Conservation (phyloP, 2,113 vertebrate genomes). For the Hoplias malabaricus region DNA sequence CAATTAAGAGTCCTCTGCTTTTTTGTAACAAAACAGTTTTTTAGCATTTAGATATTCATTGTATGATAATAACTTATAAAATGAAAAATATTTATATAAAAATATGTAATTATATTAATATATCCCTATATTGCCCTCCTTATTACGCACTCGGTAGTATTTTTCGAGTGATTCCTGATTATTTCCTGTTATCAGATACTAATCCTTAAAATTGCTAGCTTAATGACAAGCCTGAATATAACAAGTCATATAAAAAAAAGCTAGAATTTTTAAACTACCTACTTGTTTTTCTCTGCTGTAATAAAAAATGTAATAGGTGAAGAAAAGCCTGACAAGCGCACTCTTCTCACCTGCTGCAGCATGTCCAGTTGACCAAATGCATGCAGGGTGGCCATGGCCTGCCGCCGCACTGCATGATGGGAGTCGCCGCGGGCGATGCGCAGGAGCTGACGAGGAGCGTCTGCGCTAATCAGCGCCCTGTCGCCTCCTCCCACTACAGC, state of each 20-base stretch:
- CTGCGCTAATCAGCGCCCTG: conserved; percentile 53
- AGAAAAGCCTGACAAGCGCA: neutral
- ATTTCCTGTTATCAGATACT: neutral
- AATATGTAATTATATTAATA: too few relatives aligned
- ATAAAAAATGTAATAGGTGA: conserved; percentile 18
- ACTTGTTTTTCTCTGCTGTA: neutral
- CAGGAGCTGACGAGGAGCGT: conserved; percentile 58
- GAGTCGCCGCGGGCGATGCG: conserved; percentile 65
- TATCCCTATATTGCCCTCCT: too few relatives aligned
- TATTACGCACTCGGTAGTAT: too few relatives aligned
- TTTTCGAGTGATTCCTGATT: neutral
- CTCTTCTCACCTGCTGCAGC: conserved; percentile 63
- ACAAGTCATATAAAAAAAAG: too few relatives aligned
- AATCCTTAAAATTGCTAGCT: neutral
- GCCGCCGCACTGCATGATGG: conserved; percentile 65
- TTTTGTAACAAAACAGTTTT: too few relatives aligned
- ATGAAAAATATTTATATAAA: too few relatives aligned
- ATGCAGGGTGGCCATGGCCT: conserved; percentile 63
- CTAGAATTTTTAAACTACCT: neutral
- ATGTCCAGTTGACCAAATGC: conserved; percentile 62
- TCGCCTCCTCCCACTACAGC: conserved; percentile 50
- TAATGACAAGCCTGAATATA: neutral
- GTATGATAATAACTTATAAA: too few relatives aligned
- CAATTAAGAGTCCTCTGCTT: too few relatives aligned
- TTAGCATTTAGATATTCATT: too few relatives aligned